Evolutionary conservation across 2,888 invertebrate species (phyloP).

Genomic region (Petrolisthes manimaculis): DNA sequence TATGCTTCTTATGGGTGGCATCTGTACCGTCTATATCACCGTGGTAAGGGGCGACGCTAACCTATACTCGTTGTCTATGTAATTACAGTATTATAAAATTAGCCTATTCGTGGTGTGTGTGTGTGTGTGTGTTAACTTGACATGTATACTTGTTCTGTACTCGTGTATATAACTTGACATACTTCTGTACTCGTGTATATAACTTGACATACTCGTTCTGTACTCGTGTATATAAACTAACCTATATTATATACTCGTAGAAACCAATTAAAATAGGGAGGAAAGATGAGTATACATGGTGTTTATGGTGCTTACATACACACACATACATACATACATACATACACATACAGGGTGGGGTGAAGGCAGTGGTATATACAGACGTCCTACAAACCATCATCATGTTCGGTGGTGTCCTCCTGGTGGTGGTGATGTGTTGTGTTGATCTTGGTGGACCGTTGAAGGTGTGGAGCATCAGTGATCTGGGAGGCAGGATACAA

Average conservation of each 20-base stretch:
- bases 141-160: neutral
- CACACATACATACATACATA: neutral
- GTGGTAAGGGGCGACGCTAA: conserved; percentile 44
- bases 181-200: too few relatives aligned
- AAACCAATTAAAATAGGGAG: too few relatives aligned
- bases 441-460: conserved; percentile 9
- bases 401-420: conserved; percentile 52
- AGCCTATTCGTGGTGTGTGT: neutral
- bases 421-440: conserved; percentile 29
- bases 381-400: conserved; percentile 61
- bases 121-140: neutral
- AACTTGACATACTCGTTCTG: too few relatives aligned
- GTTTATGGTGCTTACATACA: neutral
- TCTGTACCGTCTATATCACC: conserved; percentile 66
- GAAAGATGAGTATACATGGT: neutral
- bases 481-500: conserved; percentile 10
- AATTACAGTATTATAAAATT: neutral
- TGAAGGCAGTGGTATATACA: conserved; percentile 61
- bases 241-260: too few relatives aligned
- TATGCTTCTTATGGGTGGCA: conserved; percentile 62
- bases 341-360: conserved; percentile 45
- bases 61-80: neutral
- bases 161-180: too few relatives aligned
- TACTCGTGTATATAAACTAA: too few relatives aligned
- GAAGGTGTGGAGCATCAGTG: conserved; percentile 2